A percentile compares a stretch with the other conserved stretches of the same genome.
phyloP scores from a whole-genome alignment of 2,113 vertebrate species.

The Oncorhynchus keta region DNA sequence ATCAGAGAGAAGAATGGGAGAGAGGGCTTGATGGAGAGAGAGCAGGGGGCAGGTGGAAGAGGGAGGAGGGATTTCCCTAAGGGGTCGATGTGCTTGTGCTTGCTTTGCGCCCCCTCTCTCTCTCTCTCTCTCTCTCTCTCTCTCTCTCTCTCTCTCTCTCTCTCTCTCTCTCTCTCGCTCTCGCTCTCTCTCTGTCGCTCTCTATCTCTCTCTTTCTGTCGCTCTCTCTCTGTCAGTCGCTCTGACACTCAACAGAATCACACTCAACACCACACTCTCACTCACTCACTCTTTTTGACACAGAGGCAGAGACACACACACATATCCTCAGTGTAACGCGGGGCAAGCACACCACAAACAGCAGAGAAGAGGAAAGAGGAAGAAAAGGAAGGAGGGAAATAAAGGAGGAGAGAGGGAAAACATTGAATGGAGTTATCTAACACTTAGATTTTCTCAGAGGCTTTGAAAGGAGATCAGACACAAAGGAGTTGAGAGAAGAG shows the following conservation, averaged over 20 bases:
- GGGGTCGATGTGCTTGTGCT: slow-evolving; percentile 52
- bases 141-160: slow-evolving; percentile 10
- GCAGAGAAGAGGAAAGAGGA: neutral
- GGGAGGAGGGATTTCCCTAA: slow-evolving; percentile 45
- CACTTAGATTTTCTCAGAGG: neutral
- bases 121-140: neutral
- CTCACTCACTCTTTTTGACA: neutral
- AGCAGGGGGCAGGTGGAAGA: neutral
- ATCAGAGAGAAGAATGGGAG: slow-evolving; percentile 21
- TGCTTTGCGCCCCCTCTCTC: slow-evolving; percentile 30
- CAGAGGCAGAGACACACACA: slow-evolving; percentile 10
- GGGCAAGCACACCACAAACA: neutral
- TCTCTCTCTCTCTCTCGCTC: neutral
- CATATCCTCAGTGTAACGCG: slow-evolving; percentile 29
- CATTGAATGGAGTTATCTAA: neutral
- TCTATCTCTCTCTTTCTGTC: neutral
- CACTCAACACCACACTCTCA: slow-evolving; percentile 51
- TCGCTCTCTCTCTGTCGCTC: slow-evolving; percentile 15
- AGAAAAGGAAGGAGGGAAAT: neutral
- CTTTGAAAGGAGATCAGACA: neutral
- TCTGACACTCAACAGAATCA: slow-evolving; percentile 45
- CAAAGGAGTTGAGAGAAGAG: neutral
- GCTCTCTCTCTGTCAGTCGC: slow-evolving; percentile 38
- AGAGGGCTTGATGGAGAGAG: neutral
- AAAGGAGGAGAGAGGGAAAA: neutral